These are phyloP conservation scores for Mustela lutreola DNA, from an alignment of 2,113 vertebrate genomes.

Conservation along the genomic window DNA sequence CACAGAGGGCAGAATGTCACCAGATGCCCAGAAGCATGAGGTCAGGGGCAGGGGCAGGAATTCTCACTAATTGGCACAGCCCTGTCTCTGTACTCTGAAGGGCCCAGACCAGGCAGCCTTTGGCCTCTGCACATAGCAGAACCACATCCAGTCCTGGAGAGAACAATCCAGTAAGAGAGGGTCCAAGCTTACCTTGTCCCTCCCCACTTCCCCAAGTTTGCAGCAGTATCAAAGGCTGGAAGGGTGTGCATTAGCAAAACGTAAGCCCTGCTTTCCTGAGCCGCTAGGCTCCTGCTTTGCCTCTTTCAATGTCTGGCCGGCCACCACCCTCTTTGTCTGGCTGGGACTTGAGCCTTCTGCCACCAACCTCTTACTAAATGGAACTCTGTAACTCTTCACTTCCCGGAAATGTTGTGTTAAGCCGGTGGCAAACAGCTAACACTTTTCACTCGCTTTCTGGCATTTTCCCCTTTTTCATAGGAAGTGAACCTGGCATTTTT, in stretches of 20 bases:
- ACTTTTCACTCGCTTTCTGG: constrained; percentile 49
- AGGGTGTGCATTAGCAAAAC: background rate
- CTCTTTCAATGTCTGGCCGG: background rate
- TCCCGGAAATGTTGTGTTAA: background rate
- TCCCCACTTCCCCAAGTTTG: background rate
- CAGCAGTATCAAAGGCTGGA: background rate
- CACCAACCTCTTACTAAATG: background rate
- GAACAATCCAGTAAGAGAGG: background rate
- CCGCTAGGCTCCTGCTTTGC: background rate
- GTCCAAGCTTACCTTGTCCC: background rate
- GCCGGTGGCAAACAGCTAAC: constrained; percentile 44
- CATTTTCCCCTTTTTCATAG: constrained; percentile 44
- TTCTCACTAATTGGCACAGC: background rate
- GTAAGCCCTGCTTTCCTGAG: background rate
- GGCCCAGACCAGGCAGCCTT: background rate
- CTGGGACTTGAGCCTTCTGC: background rate
- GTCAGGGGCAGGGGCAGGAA: background rate
- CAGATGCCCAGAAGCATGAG: background rate
- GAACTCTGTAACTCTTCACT: constrained; percentile 62
- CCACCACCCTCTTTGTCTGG: background rate
- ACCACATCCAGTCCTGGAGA: background rate
- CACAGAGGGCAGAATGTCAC: background rate
- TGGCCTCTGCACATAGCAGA: background rate
- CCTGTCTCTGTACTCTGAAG: background rate
- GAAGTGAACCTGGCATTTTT: constrained; percentile 45